Evolutionary conservation across 2,113 vertebrate genomes (phyloP).

Genomic region (Carassius carassius): DNA sequence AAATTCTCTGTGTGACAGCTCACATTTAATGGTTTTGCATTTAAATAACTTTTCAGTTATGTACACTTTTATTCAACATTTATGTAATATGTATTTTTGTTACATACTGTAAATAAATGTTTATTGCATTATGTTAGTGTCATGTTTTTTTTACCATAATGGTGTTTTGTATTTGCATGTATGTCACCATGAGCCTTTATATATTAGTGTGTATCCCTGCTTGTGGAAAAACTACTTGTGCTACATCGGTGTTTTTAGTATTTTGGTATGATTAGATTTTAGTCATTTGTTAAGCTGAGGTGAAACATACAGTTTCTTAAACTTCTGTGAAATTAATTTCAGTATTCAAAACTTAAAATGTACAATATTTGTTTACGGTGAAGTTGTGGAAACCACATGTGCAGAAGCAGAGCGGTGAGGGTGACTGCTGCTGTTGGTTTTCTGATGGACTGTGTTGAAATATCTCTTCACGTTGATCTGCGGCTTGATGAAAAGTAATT

Average conservation of each 20-base stretch:
- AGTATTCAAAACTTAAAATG: not conserved
- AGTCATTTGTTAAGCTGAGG: not conserved
- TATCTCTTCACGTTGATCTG: conserved; percentile 31
- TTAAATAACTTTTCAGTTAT: not conserved
- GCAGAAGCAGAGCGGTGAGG: not conserved
- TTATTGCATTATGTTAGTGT: not conserved
- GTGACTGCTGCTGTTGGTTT: not conserved
- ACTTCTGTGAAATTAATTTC: too few species aligned
- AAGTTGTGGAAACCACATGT: not conserved
- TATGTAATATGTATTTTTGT: not conserved
- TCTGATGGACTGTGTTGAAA: conserved; percentile 33
- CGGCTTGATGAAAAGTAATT: conserved; percentile 45
- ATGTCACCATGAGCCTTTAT: too few species aligned
- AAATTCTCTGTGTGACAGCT: not conserved
- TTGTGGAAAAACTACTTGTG: too few species aligned
- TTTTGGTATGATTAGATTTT: too few species aligned
- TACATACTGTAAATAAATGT: not conserved
- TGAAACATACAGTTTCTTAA: not conserved
- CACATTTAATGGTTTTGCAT: not conserved
- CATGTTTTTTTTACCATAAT: not conserved
- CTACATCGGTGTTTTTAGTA: too few species aligned
- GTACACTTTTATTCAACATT: too few species aligned
- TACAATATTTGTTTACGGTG: not conserved
- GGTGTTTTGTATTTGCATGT: not conserved
- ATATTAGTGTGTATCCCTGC: too few species aligned